phyloP scores from a whole-genome alignment of 2,113 vertebrate genomes.

The Vanacampus margaritifer region DNA sequence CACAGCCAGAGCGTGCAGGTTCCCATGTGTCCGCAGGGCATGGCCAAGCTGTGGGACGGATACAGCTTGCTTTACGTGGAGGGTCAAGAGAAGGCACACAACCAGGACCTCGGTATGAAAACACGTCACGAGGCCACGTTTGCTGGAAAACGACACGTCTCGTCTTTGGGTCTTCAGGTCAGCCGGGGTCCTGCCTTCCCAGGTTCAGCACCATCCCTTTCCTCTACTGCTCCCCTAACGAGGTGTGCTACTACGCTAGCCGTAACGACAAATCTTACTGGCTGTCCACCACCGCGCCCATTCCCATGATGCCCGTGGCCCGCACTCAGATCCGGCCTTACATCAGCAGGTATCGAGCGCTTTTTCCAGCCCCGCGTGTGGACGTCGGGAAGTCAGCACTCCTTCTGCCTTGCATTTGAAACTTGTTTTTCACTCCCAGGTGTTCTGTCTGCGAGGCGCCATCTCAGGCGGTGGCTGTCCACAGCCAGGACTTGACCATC shows the following conservation, averaged over 20 bases:
- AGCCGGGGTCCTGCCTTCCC: constrained; percentile 90
- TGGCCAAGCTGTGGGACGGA: constrained; percentile 89
- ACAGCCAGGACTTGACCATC: constrained; percentile 90
- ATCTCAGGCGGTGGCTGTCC: constrained; percentile 87
- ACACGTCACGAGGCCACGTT: neutral
- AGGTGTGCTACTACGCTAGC: constrained; percentile 90
- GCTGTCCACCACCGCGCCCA: constrained; percentile 91
- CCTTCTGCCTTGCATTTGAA: neutral
- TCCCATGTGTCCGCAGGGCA: constrained; percentile 86
- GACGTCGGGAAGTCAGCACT: neutral
- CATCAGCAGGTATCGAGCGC: constrained; percentile 79
- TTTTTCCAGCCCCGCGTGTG: neutral
- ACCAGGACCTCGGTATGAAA: constrained; percentile 87
- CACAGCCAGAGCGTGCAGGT: constrained; percentile 87
- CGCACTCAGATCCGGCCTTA: constrained; percentile 80
- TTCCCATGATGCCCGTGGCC: constrained; percentile 93
- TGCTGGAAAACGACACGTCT: neutral
- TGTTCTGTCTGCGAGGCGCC: constrained; percentile 93
- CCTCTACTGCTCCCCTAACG: constrained; percentile 90
- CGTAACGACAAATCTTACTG: constrained; percentile 97
- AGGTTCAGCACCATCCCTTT: constrained; percentile 96
- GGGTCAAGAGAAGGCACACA: constrained; percentile 95
- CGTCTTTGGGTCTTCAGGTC: constrained; percentile 70
- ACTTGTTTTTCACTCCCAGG: constrained; percentile 20
- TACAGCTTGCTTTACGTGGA: constrained; percentile 94